Evolutionary conservation across 2,797 vertebrate genomes (phyloP).

Genomic region (Apogon talboti): DNA sequence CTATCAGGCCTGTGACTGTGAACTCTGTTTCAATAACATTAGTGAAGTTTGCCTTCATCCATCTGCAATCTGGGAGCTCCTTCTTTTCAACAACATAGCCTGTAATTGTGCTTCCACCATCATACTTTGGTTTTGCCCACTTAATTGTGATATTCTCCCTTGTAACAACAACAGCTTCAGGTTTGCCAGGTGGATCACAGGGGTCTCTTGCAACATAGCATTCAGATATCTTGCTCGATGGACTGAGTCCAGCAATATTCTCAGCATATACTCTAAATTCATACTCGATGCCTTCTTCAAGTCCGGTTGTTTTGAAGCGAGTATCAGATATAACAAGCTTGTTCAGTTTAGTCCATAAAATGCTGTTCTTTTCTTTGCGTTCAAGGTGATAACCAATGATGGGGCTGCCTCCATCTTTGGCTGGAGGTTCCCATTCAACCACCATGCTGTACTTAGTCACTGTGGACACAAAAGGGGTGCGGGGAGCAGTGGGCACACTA

Average conservation of each 20-base stretch:
- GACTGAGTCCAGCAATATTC: constrained; percentile 91
- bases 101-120: constrained; percentile 93
- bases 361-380: constrained; percentile 95
- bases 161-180: constrained; percentile 91
- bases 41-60: constrained; percentile 96
- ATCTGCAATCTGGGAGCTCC: constrained; percentile 91
- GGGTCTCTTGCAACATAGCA: constrained; percentile 91
- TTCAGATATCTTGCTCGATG: constrained; percentile 90
- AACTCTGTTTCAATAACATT: constrained; percentile 91
- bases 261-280: constrained; percentile 94
- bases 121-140: constrained; percentile 91
- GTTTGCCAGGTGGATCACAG: constrained; percentile 91
- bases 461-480: constrained; percentile 87
- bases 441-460: constrained; percentile 92
- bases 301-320: constrained; percentile 90
- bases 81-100: constrained; percentile 93
- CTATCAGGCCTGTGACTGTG: constrained; percentile 89
- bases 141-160: constrained; percentile 89
- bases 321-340: constrained; percentile 88
- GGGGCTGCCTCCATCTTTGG: constrained; percentile 91
- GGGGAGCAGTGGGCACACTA: constrained; percentile 89
- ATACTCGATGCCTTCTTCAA: constrained; percentile 94
- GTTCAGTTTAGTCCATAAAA: constrained; percentile 94
- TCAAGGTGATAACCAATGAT: constrained; percentile 92
- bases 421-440: constrained; percentile 91